Evolutionary conservation across 2,113 vertebrate genomes (phyloP).

Genomic region (Passer domesticus): DNA sequence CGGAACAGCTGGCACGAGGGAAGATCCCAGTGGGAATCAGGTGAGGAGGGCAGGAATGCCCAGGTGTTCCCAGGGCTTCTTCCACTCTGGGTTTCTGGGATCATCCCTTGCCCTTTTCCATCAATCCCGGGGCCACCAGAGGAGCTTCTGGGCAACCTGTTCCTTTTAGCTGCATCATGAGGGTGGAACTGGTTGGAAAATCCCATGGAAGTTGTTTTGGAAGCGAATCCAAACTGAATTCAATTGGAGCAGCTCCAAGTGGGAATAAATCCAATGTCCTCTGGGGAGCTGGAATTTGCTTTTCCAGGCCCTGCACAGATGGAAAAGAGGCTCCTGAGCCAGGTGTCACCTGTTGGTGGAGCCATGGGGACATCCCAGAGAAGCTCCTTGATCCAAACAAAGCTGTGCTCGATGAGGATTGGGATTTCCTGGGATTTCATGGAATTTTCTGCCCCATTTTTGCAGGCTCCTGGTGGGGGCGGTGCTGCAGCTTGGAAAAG

Average conservation of each 20-base stretch:
- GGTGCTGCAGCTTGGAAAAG: neutral
- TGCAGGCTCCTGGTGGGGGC: neutral
- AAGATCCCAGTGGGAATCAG: constrained; percentile 63
- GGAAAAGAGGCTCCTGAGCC: neutral
- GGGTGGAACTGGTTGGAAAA: constrained; percentile 18
- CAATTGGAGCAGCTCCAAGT: neutral
- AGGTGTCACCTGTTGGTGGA: neutral
- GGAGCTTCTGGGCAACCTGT: neutral
- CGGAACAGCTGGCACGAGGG: constrained; percentile 44
- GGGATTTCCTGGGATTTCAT: neutral
- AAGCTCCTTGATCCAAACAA: neutral
- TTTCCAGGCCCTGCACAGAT: neutral
- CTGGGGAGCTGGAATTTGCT: neutral
- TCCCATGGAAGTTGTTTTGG: neutral
- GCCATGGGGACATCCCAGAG: neutral
- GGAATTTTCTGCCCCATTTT: neutral
- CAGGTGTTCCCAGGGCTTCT: neutral
- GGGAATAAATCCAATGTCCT: neutral
- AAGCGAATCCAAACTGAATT: neutral
- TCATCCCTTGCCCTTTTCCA: neutral
- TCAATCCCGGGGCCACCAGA: neutral
- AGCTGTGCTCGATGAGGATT: fast-evolving
- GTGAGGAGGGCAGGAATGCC: constrained; percentile 69
- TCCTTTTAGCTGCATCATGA: neutral
- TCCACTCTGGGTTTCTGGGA: neutral